Evolutionary conservation across 2,797 vertebrate species (phyloP).

Genomic region (Gymnothorax javanicus): DNA sequence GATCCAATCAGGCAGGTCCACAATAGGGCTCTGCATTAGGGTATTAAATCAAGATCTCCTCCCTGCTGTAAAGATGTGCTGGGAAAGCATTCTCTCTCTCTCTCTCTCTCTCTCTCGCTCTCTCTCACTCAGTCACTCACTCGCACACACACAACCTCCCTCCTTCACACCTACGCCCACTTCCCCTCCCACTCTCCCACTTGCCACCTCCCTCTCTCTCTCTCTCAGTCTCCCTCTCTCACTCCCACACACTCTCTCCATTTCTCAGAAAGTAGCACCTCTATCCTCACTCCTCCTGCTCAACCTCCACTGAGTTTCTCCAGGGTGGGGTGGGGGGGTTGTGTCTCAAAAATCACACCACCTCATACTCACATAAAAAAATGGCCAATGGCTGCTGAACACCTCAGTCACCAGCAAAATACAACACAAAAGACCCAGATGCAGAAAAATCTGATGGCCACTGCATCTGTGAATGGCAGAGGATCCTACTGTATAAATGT

Average conservation of each 20-base stretch:
- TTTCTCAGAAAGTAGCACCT: not conserved
- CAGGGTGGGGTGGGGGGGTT: not conserved
- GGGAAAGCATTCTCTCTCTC: not conserved
- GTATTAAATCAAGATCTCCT: constrained; percentile 29
- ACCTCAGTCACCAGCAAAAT: not conserved
- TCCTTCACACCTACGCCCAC: not conserved
- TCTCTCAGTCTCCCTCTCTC: not conserved
- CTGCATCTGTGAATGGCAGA: not conserved
- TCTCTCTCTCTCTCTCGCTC: not conserved
- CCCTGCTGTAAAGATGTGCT: not conserved
- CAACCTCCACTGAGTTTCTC: not conserved
- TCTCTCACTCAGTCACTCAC: not conserved
- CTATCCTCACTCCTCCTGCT: not conserved
- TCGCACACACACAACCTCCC: not conserved
- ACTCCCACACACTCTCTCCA: not conserved
- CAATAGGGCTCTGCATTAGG: constrained; percentile 9
- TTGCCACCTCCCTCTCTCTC: not conserved
- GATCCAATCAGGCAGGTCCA: not conserved
- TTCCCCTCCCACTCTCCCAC: not conserved
- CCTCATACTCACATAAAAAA: not conserved
- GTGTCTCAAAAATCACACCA: not conserved
- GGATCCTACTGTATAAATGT: not conserved
- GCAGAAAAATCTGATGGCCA: not conserved
- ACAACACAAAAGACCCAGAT: not conserved
- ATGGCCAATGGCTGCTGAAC: not conserved